Evolutionary conservation across 92 coral and sea anemone species (phyloP), one percentile per base, ranked within the genome.

Genomic region (Phenganax stokvisi): DNA sequence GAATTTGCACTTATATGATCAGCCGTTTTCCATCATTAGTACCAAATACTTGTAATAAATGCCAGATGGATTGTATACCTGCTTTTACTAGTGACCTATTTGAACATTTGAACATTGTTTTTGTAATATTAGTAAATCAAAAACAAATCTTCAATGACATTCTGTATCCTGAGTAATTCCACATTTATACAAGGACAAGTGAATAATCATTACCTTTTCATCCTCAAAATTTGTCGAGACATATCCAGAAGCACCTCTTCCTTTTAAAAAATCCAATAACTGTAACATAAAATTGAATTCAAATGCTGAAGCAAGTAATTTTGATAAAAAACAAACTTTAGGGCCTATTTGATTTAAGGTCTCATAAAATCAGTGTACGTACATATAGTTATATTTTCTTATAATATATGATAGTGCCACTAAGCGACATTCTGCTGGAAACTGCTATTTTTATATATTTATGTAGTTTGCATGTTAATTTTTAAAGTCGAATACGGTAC

Each of bases 211-310:
- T 59, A 59, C 65, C 17, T 59, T 59, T 59, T 59, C 65, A 59
- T 59, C 12, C 13, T 59, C 13, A 59, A 59, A 59, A 59, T 15
- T 59, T 59, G 65, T 9, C 17, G 17, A 27, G 65, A 59, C 12
- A 15, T 8, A 12, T 12, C 12, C 65, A 10, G 65, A 59, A 59
- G 17, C 12, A 10, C 65, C 65, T 59, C 65, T 59, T 59, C 65
- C 65, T 59, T 59, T 56, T 59, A 59, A 59, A 59, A 59, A 59
- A 59, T 59, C 65, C 65, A 59, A 15, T 10, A 59, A 16, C 65
- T 59, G 65, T 59, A 59, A 59, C 6, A 59, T 59, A 59, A 9
- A 59, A 59, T 56, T 56, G 58, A 56, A 56, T 56, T 56, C 65
- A 9, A 59, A 59, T 59, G 17, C 12, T 3, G 17, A 9, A 59